Percentiles rank a stretch among this genome's conserved stretches.
phyloP scores from a whole-genome alignment of 2,888 invertebrate species.

The Dyspetes luteomarginatus region DNA sequence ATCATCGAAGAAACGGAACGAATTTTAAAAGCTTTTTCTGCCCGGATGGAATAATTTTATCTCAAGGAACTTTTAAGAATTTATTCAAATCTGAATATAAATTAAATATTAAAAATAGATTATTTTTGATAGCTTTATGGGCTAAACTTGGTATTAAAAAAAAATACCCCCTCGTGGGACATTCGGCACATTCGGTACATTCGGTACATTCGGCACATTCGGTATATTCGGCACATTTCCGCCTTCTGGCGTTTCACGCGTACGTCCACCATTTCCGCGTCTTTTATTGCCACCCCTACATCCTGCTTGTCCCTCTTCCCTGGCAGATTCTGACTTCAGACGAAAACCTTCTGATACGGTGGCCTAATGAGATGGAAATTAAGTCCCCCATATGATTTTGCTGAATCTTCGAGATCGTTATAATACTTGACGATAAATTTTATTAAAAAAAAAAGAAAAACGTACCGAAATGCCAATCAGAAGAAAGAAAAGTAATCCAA shows the following conservation, averaged over 20 bases:
- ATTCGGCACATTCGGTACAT: no score
- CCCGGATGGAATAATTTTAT: no score
- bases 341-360: conserved; percentile 27
- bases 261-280: conserved; percentile 37
- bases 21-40: no score
- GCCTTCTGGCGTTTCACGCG: conserved; percentile 27
- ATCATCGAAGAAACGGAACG: no score
- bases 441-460: not conserved
- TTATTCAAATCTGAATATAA: no score
- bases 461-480: conserved; percentile 55
- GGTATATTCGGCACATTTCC: not conserved
- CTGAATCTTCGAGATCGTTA: not conserved
- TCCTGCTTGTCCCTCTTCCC: conserved; percentile 18
- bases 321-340: conserved; percentile 1
- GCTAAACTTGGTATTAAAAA: no score
- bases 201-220: no score
- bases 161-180: conserved; percentile 19
- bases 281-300: conserved; percentile 40
- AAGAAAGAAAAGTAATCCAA: conserved; percentile 45
- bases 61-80: no score
- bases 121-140: no score
- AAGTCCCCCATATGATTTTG: not conserved
- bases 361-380: conserved; percentile 26
- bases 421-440: not conserved
- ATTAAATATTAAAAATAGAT: no score